Percentiles rank a stretch among this genome's conserved stretches.
Evolutionary conservation across 2,888 invertebrate genomes (phyloP).

Genomic region (Ochropleura plecta): DNA sequence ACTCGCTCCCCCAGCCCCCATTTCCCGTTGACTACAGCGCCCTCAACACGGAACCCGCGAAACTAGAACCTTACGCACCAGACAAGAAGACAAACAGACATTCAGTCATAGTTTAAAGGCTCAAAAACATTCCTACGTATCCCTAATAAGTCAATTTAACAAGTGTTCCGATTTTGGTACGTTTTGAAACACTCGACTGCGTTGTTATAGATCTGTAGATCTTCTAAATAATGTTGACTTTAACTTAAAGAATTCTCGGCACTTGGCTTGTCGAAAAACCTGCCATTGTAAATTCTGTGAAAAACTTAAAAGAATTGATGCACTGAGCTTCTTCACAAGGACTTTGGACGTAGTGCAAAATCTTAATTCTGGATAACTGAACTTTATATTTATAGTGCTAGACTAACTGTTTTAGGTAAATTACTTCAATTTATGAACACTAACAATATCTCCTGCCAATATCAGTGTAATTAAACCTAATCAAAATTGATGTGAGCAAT

Average conservation of each 20-base stretch:
- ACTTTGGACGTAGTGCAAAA: slow-evolving; percentile 32
- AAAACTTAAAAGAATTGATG: slow-evolving; percentile 50
- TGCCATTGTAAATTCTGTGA: slow-evolving; percentile 41
- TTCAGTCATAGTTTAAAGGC: slow-evolving; percentile 91
- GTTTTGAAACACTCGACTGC: slow-evolving; percentile 48
- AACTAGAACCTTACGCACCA: slow-evolving; percentile 93
- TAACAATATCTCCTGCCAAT: slow-evolving; percentile 18
- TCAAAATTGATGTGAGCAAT: slow-evolving; percentile 37
- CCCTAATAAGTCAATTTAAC: slow-evolving; percentile 62
- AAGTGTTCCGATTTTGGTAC: slow-evolving; percentile 53
- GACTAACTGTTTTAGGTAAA: slow-evolving; percentile 26
- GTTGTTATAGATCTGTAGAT: slow-evolving; percentile 42
- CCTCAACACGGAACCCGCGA: slow-evolving; percentile 93
- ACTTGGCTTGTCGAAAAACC: slow-evolving; percentile 36
- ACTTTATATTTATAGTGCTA: slow-evolving; percentile 40
- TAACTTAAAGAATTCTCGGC: slow-evolving; percentile 7
- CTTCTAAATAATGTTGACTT: slow-evolving; percentile 32
- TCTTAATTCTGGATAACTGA: slow-evolving; percentile 29
- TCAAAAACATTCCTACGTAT: slow-evolving; percentile 36
- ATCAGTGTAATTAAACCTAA: slow-evolving; percentile 29
- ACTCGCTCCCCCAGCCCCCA: slow-evolving; percentile 89
- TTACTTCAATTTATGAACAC: slow-evolving; percentile 31
- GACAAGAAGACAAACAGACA: slow-evolving; percentile 93
- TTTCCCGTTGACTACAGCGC: slow-evolving; percentile 95
- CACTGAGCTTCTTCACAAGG: slow-evolving; percentile 41